phyloP scores from a whole-genome alignment of 2,888 invertebrate species.

The Sesamia inferens region DNA sequence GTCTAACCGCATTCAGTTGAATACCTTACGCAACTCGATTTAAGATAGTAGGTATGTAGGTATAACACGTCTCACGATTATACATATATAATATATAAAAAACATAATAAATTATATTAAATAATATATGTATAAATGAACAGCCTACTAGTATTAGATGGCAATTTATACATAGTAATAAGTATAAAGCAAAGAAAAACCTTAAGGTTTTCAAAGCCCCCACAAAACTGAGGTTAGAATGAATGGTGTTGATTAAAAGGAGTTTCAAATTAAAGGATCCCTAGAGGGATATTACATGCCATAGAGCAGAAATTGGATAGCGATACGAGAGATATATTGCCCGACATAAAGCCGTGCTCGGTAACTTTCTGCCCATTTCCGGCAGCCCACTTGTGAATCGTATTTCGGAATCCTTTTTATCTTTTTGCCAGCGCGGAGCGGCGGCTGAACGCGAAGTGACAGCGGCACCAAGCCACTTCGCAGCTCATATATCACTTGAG shows the following conservation, averaged over 20 bases:
- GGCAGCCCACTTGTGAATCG: conserved; percentile 89
- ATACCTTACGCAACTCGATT: background rate
- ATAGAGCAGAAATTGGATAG: conserved; percentile 89
- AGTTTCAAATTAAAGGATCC: conserved; percentile 85
- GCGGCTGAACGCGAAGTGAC: conserved; percentile 85
- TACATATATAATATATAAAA: no score
- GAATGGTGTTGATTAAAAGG: conserved; percentile 82
- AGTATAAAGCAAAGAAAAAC: conserved; percentile 32
- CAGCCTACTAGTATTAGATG: background rate
- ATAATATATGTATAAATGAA: background rate
- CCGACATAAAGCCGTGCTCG: conserved; percentile 86
- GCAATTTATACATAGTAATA: conserved; percentile 13
- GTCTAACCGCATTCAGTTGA: no score
- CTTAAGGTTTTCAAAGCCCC: conserved; percentile 30
- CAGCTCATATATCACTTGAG: conserved; percentile 88
- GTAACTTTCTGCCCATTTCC: conserved; percentile 88
- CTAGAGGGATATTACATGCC: conserved; percentile 86
- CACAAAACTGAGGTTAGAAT: conserved; percentile 73
- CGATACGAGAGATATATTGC: conserved; percentile 88
- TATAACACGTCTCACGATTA: background rate
- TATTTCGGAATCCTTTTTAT: conserved; percentile 89
- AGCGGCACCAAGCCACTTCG: conserved; percentile 88
- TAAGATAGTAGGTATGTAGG: background rate
- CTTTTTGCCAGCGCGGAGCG: conserved; percentile 84
- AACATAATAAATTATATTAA: no score